A percentile compares a stretch with the other conserved stretches of the same genome.
Conservation (phyloP, 2,797 vertebrate genomes). For the Diglossa cyanea region DNA sequence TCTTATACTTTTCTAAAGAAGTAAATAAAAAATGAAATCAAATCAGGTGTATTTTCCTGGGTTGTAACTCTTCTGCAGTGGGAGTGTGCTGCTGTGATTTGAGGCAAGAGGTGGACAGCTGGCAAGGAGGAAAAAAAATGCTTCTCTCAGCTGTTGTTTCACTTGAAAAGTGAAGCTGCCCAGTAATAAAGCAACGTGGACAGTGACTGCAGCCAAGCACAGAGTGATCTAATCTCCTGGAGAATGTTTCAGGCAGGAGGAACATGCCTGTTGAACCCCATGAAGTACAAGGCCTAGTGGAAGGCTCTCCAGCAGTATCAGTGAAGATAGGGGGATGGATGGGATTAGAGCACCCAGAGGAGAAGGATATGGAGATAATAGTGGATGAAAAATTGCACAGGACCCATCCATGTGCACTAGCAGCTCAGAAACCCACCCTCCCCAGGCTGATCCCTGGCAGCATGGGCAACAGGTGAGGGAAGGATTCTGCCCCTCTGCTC, state of each 20-base stretch:
- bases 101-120: neutral
- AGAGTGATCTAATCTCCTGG: neutral
- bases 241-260: neutral
- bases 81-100: neutral
- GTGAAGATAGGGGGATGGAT: neutral
- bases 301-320: neutral
- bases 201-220: neutral
- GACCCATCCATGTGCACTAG: rapidly evolving
- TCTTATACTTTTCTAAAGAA: neutral
- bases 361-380: neutral
- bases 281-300: neutral
- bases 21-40: neutral
- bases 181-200: rapidly evolving
- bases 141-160: neutral
- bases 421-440: neutral
- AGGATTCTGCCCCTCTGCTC: neutral
- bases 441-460: neutral
- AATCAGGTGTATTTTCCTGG: neutral
- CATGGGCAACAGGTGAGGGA: rapidly evolving
- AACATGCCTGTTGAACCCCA: neutral
- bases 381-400: neutral
- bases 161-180: neutral
- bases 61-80: neutral
- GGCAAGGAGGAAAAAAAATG: neutral
- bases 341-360: neutral